Base-by-base conservation (phyloP, 2,797 vertebrate species). In the Furcifer pardalis region DNA sequence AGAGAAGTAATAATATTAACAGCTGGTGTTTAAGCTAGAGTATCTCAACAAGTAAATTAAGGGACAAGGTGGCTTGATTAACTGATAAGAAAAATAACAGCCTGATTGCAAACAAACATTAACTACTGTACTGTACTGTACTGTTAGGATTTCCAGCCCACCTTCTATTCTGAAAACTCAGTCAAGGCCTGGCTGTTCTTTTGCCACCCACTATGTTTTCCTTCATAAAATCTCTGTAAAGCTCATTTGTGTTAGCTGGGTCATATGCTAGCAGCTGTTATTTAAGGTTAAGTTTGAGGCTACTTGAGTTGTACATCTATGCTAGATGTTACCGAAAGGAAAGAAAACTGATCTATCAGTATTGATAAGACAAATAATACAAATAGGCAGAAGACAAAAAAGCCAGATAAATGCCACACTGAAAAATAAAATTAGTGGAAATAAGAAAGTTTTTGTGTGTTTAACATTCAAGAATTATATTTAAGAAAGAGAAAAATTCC, bases 161-260 rank as follows among this genome's bases (percentile, higher is more conserved):
- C 63, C 32, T 27, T 27, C 73, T 69, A 30, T 44, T 89, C 77
- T 79, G 90, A 87, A 91, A 66, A 87, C n/a, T 23, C 66, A 78
- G 9, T 86, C 79, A 86, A 68, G n/a, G n/a, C 49, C 79, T 65
- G 79, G 60, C 76, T 89, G 84, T 62, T 79, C 17, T 71, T 85
- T 25, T 81, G 44, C 46, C 76, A 72, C 87, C 81, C 86, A 82
- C 87, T 85, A 83, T 69, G 80, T 83, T 90, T 94, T 93, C 56
- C 73, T 82, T 62, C 32, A 7, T 17, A 2, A 23, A 5, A 42
- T 10, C 27, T 81, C 79, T 86, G 79, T 59, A 49, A 81, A 86
- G 71, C 65, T 77, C 73, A 77, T 86, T 81, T 81, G 30, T 44
- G 40, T 68, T 76, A 86, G n/a, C 32, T 81, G 74, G 42, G 65